A percentile compares a stretch with the other conserved stretches of the same genome.
Conservation (phyloP, 2,113 vertebrate genomes). For the Engystomops pustulosus region DNA sequence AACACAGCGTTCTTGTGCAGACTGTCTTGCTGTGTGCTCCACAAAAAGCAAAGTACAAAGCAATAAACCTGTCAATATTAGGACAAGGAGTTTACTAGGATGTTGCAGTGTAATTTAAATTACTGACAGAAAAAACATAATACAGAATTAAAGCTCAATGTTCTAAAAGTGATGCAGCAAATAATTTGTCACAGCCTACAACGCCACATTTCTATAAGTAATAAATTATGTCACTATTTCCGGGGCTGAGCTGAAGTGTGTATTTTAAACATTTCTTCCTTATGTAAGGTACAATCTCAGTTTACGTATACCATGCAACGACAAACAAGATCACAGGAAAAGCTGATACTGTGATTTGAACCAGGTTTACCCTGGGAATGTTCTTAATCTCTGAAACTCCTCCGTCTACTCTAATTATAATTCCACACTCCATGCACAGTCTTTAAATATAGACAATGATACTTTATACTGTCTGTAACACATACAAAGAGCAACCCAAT, state of each 20-base stretch:
- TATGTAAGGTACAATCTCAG: conserved; percentile 30
- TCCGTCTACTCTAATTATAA: conserved; percentile 49
- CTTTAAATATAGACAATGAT: conserved; percentile 59
- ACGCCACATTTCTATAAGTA: background rate
- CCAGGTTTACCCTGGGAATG: conserved; percentile 48
- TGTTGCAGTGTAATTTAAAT: background rate
- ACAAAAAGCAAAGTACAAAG: background rate
- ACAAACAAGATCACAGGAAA: conserved; percentile 15
- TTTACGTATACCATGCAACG: conserved; percentile 8
- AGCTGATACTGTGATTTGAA: conserved; percentile 45
- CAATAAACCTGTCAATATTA: background rate
- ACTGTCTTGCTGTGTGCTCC: background rate
- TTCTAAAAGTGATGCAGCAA: background rate
- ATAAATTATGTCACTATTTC: background rate
- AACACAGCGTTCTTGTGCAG: background rate
- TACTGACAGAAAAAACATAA: background rate
- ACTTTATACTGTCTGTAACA: conserved; percentile 38
- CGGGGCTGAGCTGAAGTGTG: background rate
- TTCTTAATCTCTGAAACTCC: conserved; percentile 37
- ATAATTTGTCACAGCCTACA: background rate
- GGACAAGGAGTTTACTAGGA: background rate
- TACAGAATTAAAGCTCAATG: background rate
- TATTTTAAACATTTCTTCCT: background rate
- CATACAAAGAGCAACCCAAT: background rate
- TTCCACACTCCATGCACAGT: conserved; percentile 61